Evolutionary conservation across 2,888 invertebrate genomes (phyloP).

Genomic region (Thecocarcelia acutangulata): DNA sequence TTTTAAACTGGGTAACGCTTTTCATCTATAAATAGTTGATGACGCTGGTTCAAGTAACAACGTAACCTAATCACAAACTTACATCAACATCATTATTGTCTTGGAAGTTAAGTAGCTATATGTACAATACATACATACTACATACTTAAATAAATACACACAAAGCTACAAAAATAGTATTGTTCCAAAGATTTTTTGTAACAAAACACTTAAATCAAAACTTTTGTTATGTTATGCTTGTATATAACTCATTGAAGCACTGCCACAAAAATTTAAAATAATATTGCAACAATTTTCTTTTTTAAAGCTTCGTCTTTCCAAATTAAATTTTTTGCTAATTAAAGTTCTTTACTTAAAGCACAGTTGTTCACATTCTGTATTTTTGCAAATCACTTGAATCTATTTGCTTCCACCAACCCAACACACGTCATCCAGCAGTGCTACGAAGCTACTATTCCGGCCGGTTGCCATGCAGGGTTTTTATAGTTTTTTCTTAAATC

Average conservation of each 20-base stretch:
- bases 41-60: too few species aligned
- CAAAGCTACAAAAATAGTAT: too few species aligned
- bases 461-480: slow-evolving; percentile 77
- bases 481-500: slow-evolving; percentile 76
- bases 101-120: too few species aligned
- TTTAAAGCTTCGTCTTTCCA: slow-evolving; percentile 55
- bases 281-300: slow-evolving; percentile 30
- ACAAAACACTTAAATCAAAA: too few species aligned
- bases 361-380: slow-evolving; percentile 39
- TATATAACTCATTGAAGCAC: slow-evolving; percentile 2
- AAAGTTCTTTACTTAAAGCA: slow-evolving; percentile 32
- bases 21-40: too few species aligned
- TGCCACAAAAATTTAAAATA: neutral
- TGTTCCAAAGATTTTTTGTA: too few species aligned
- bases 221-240: neutral
- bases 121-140: too few species aligned
- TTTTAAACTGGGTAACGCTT: too few species aligned
- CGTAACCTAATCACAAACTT: too few species aligned
- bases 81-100: too few species aligned
- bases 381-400: slow-evolving; percentile 27
- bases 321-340: slow-evolving; percentile 6
- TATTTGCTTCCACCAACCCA: slow-evolving; percentile 16
- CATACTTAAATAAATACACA: too few species aligned
- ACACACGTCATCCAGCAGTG: slow-evolving; percentile 76
- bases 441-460: slow-evolving; percentile 81